Conservation (phyloP, 2,888 invertebrate genomes). For the Boloria selene region DNA sequence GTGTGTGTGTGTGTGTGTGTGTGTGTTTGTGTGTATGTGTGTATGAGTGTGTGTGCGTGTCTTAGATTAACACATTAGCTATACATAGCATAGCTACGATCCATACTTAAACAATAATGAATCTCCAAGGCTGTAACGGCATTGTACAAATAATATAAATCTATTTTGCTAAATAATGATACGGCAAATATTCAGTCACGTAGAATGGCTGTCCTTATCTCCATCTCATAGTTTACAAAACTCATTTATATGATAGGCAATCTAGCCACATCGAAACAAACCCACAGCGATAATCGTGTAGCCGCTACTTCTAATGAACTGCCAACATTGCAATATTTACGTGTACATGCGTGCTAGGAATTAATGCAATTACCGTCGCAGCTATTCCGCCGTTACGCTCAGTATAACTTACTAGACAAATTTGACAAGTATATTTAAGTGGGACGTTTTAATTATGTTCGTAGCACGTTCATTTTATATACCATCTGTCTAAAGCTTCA, state of each 20-base stretch:
- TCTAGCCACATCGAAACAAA: not conserved
- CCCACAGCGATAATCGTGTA: conserved; percentile 22
- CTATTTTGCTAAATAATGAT: not conserved
- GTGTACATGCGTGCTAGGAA: conserved; percentile 37
- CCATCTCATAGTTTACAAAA: not conserved
- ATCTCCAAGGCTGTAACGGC: too few relatives aligned
- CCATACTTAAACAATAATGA: too few relatives aligned
- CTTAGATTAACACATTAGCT: too few relatives aligned
- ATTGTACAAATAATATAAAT: not conserved
- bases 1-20: too few relatives aligned
- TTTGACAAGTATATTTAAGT: conserved; percentile 28
- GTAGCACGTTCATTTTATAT: not conserved
- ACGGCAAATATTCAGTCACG: not conserved
- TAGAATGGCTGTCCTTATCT: not conserved
- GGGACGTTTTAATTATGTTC: conserved; percentile 7
- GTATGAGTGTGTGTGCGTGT: too few relatives aligned
- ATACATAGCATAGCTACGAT: too few relatives aligned
- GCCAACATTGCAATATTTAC: conserved; percentile 37
- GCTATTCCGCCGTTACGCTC: conserved; percentile 27
- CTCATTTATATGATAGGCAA: conserved; percentile 6
- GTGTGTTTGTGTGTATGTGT: too few relatives aligned
- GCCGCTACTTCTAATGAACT: conserved; percentile 32
- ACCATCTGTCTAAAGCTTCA: not conserved
- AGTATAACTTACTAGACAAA: conserved; percentile 26
- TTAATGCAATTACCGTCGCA: conserved; percentile 37